Evolutionary conservation across 2,797 vertebrate species (phyloP).

Genomic region (Huso huso): DNA sequence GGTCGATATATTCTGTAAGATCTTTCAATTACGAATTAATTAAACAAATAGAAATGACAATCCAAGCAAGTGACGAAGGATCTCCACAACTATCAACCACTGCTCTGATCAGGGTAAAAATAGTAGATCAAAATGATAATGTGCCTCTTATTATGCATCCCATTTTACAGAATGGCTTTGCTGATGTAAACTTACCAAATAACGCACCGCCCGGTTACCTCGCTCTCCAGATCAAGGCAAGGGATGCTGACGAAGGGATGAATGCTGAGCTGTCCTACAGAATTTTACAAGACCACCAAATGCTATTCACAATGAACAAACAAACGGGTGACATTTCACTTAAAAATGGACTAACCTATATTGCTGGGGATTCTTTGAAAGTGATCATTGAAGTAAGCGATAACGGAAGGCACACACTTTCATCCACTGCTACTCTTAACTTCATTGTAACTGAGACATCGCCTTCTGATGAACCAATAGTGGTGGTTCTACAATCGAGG

Average conservation of each 20-base stretch:
- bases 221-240: slow-evolving; percentile 41
- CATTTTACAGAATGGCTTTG: slow-evolving; percentile 43
- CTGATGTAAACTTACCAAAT: slow-evolving; percentile 44
- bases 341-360: slow-evolving; percentile 39
- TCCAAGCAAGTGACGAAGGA: slow-evolving; percentile 50
- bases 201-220: slow-evolving; percentile 44
- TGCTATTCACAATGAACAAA: slow-evolving; percentile 47
- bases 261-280: slow-evolving; percentile 45
- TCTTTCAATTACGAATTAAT: slow-evolving; percentile 52
- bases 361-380: slow-evolving; percentile 41
- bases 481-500: slow-evolving; percentile 39
- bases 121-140: slow-evolving; percentile 63
- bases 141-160: slow-evolving; percentile 47
- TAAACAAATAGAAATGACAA: slow-evolving; percentile 42
- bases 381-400: slow-evolving; percentile 48
- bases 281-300: slow-evolving; percentile 38
- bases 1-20: slow-evolving; percentile 43
- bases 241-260: slow-evolving; percentile 47
- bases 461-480: slow-evolving; percentile 49
- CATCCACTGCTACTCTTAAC: slow-evolving; percentile 37
- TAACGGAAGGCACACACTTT: slow-evolving; percentile 38
- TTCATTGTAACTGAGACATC: slow-evolving; percentile 45
- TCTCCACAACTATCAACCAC: slow-evolving; percentile 39
- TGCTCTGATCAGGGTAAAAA: slow-evolving; percentile 38
- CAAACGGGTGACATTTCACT: slow-evolving; percentile 50